These are phyloP conservation scores for Gerris lacustris DNA, from an alignment of 2,888 invertebrate genomes.

Conservation along the genomic window DNA sequence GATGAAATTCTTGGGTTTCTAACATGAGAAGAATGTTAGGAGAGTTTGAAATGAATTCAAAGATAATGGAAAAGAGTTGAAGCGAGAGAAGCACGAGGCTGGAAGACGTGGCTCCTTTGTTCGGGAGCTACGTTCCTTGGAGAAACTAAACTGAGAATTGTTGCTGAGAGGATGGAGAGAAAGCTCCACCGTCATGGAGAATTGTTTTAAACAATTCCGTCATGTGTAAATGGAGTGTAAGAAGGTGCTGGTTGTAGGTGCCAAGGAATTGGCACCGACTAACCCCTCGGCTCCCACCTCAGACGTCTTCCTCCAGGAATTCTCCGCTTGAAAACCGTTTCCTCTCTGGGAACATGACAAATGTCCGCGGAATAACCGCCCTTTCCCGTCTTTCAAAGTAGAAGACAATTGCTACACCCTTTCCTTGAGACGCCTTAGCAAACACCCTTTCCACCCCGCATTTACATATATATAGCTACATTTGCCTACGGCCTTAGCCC, in stretches of 20 bases:
- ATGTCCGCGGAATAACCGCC: background rate
- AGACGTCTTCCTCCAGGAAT: too few species aligned
- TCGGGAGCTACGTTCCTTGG: too few species aligned
- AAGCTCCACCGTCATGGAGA: background rate
- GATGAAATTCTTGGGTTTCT: too few species aligned
- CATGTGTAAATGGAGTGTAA: constrained; percentile 3
- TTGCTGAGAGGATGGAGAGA: too few species aligned
- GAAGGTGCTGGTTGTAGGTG: background rate
- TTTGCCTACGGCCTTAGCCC: background rate
- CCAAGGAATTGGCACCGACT: background rate
- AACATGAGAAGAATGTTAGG: too few species aligned
- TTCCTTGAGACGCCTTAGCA: background rate
- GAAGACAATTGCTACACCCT: background rate
- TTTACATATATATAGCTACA: constrained; percentile 5
- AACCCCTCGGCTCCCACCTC: too few species aligned
- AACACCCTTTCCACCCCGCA: background rate
- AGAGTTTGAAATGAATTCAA: too few species aligned
- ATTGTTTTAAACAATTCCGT: constrained; percentile 2
- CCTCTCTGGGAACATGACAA: background rate
- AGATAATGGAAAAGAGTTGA: too few species aligned
- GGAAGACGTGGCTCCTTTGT: too few species aligned
- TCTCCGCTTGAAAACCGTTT: too few species aligned
- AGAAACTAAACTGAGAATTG: too few species aligned
- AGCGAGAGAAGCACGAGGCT: too few species aligned
- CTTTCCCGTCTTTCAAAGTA: constrained; percentile 1